Conservation (phyloP, 2,113 vertebrate species). For the cattle (Bos taurus) region ARS-UCD2.0 NC_037335.1:37348001-37348500, state of each 20-base stretch:
- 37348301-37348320: neutral
- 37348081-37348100: neutral
- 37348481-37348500: neutral
- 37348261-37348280: neutral
- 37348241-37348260: neutral
- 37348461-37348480: neutral
- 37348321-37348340: neutral
- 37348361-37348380: neutral
- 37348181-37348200: neutral
- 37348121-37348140: neutral
- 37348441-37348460: neutral
- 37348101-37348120: neutral
- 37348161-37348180: neutral
- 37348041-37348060: neutral
- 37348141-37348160: neutral
- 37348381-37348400: neutral
- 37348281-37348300: neutral
- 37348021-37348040: neutral
- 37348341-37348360: neutral
- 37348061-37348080: neutral
- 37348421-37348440: neutral
- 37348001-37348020: neutral
- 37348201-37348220: neutral
- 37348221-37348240: neutral
- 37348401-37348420: neutral